Evolutionary conservation across 2,113 vertebrate genomes (phyloP).

Genomic region (Ursus arctos): DNA sequence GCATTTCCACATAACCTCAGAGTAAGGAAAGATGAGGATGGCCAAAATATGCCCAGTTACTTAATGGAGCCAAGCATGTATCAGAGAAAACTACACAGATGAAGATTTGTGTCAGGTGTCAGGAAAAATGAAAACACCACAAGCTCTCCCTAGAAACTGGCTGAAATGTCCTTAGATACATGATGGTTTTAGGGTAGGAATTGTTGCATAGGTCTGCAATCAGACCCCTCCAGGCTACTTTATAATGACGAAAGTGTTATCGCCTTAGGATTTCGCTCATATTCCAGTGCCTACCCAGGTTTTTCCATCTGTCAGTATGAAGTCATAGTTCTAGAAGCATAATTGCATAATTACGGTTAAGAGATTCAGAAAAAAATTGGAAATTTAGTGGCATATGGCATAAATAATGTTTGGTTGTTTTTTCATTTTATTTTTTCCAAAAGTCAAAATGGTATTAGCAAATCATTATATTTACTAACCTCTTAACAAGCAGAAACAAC

Average conservation of each 20-base stretch:
- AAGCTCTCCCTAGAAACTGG: background rate
- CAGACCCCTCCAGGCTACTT: background rate
- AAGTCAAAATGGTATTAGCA: background rate
- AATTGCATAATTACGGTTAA: background rate
- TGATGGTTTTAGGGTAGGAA: too few species aligned
- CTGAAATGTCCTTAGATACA: background rate
- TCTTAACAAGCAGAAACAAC: background rate
- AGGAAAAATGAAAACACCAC: background rate
- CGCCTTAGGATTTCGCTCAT: background rate
- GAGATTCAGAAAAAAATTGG: background rate
- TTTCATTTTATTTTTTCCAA: background rate
- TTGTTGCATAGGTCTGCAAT: rapidly evolving
- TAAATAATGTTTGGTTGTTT: background rate
- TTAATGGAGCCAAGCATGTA: background rate
- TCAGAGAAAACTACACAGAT: background rate
- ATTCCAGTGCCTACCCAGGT: background rate
- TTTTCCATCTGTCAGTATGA: background rate
- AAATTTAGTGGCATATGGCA: background rate
- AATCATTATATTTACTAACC: background rate
- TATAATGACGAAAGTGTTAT: background rate
- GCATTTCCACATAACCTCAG: background rate
- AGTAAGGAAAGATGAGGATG: background rate
- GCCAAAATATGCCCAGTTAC: background rate
- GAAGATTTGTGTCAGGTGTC: background rate
- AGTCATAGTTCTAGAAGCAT: background rate